Evolutionary conservation across 2,888 invertebrate species (phyloP).

Genomic region (Protophormia terraenovae): DNA sequence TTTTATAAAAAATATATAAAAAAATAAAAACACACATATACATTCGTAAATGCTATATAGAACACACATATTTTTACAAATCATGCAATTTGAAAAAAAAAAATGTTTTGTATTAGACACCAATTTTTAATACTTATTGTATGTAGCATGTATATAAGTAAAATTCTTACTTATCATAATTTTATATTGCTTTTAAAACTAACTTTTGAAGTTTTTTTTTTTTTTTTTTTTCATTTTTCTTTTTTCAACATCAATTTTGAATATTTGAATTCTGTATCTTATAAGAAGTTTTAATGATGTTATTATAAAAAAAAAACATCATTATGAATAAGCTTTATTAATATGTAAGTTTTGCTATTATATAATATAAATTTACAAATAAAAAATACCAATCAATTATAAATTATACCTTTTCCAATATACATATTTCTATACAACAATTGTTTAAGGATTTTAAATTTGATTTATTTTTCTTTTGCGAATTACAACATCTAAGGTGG

Average conservation of each 20-base stretch:
- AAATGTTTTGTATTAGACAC: conserved; percentile 1
- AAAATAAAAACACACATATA: not conserved
- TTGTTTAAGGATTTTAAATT: not conserved
- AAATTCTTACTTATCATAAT: not conserved
- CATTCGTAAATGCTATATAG: not conserved
- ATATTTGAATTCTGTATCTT: not conserved
- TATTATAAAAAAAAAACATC: not conserved
- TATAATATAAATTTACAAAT: not conserved
- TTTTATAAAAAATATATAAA: not conserved
- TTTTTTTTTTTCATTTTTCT: not conserved
- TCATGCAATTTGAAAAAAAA: not conserved
- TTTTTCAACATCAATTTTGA: conserved; percentile 7
- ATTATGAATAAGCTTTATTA: not conserved
- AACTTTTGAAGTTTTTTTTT: not conserved
- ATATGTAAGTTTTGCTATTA: not conserved
- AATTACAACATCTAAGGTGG: conserved; percentile 81
- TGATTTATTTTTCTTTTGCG: not conserved
- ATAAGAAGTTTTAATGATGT: not conserved
- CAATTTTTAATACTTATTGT: not conserved
- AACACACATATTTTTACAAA: not conserved
- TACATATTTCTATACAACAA: not conserved
- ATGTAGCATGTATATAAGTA: no score
- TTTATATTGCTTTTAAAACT: conserved; percentile 12
- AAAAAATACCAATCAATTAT: not conserved
- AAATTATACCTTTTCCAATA: not conserved